These are phyloP conservation scores for Periparus ater DNA, from an alignment of 2,797 vertebrate genomes.

Conservation along the genomic window DNA sequence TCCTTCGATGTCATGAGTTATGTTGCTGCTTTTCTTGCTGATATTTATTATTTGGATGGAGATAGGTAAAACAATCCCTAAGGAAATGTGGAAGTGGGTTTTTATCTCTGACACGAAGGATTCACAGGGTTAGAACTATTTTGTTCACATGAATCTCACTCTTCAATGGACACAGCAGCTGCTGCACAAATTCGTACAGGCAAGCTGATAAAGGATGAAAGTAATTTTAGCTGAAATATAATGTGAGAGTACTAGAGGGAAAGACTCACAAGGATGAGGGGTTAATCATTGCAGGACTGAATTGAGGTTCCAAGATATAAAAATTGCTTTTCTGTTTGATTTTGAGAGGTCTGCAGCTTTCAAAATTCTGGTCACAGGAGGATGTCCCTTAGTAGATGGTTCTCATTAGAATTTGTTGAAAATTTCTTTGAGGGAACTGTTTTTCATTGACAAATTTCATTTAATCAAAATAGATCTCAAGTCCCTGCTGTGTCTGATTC, in stretches of 20 bases:
- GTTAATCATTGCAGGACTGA: constrained; percentile 69
- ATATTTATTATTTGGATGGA: constrained; percentile 41
- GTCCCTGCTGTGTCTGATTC: background rate
- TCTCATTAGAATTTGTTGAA: constrained; percentile 48
- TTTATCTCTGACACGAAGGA: constrained; percentile 41
- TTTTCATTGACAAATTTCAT: constrained; percentile 34
- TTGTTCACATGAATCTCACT: constrained; percentile 61
- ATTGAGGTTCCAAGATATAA: constrained; percentile 50
- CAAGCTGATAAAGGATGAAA: constrained; percentile 70
- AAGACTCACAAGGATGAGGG: constrained; percentile 57
- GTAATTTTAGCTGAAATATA: constrained; percentile 71
- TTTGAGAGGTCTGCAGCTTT: constrained; percentile 51
- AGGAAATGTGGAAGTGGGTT: constrained; percentile 51
- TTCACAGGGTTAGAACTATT: constrained; percentile 53
- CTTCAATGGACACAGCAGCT: constrained; percentile 59
- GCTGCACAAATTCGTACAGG: constrained; percentile 59
- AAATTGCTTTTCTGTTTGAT: constrained; percentile 65
- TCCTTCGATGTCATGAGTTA: constrained; percentile 18
- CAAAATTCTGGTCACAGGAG: constrained; percentile 43
- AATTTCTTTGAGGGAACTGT: constrained; percentile 1
- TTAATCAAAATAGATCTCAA: constrained; percentile 16
- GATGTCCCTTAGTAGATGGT: background rate
- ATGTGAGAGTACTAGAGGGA: constrained; percentile 51
- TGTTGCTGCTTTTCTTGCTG: constrained; percentile 7
- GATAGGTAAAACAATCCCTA: constrained; percentile 59